These are phyloP conservation scores for Phylloscopus collybita DNA, from an alignment of 2,797 vertebrate genomes.

Conservation along the genomic window DNA sequence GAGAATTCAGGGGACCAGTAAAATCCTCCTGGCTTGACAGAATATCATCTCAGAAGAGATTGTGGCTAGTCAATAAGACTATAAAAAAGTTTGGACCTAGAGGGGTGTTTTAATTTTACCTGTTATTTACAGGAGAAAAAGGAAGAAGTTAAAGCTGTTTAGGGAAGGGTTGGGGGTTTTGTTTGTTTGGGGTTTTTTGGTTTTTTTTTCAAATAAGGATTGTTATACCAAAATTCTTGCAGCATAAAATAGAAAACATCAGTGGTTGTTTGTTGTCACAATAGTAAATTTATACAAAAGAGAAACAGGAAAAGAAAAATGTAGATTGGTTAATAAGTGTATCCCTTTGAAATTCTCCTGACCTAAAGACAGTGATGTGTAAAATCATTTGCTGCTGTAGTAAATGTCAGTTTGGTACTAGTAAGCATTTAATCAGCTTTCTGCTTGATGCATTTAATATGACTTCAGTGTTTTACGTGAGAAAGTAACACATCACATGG, in stretches of 20 bases:
- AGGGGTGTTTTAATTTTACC: neutral
- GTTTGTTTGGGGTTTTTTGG: neutral
- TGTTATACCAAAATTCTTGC: neutral
- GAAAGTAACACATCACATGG: neutral
- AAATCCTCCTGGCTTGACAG: neutral
- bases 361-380: neutral
- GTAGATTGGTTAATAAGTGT: neutral
- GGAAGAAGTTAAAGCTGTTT: neutral
- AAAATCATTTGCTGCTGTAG: slow-evolving; percentile 16
- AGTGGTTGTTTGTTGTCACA: neutral
- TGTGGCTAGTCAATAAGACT: neutral
- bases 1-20: neutral
- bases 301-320: neutral
- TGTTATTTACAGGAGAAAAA: neutral
- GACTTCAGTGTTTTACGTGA: slow-evolving; percentile 9
- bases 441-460: neutral
- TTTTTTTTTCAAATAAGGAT: neutral
- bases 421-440: slow-evolving; percentile 44
- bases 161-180: neutral
- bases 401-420: neutral
- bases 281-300: neutral
- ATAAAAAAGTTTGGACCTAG: neutral
- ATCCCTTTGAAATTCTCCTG: neutral
- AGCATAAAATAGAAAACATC: neutral
- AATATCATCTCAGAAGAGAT: neutral